Evolutionary conservation across 2,888 invertebrate genomes (phyloP), one percentile per base, ranked within the genome.

Genomic region (Chaetogeoica ovagalla): DNA sequence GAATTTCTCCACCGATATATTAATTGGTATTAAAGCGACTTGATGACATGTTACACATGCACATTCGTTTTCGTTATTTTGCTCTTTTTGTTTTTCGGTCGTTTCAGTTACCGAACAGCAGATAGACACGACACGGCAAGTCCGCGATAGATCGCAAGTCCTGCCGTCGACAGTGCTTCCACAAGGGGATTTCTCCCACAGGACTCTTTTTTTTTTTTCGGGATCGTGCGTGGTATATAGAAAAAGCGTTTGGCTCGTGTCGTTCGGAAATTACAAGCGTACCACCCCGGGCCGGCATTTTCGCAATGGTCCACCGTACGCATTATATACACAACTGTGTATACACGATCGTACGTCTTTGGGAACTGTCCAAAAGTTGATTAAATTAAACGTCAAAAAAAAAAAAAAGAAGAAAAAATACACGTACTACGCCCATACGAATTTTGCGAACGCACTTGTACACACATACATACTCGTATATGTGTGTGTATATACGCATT

Each of bases 341-440:
- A 30, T 52, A 15, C 17, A 17, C 48, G 55, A 6, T 19, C 30
- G 19, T 55, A 3, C n/a, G 59, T 57, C 65, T 79, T 71, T 39
- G 70, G 70, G 17, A 71, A 59, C 55, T 43, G 57, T 79, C 63
- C 63, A 43, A 77, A 57, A n/a, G 79, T 71, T 71, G 57, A 79
- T 79, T 79, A 70, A 71, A 79, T 65, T 71, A 71, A 79, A 68
- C 30, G 30, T 43, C 23, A 19, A 21, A 30, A 39, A 73, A 63
- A 63, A 60, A 48, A 19, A 69, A 43, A 9, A 66, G n/a, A 21
- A 30, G 6, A 30, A 69, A 55, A 55, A 30, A 13, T 19, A 37
- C 15, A 15, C 30, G 30, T 30, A 30, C 30, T 30, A 37, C 21
- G 19, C 17, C 30, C 30, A 55, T 59, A 48, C 19, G 21, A 21